Base-by-base conservation (phyloP, 2,888 invertebrate species). In the Drosophila histrio region DNA sequence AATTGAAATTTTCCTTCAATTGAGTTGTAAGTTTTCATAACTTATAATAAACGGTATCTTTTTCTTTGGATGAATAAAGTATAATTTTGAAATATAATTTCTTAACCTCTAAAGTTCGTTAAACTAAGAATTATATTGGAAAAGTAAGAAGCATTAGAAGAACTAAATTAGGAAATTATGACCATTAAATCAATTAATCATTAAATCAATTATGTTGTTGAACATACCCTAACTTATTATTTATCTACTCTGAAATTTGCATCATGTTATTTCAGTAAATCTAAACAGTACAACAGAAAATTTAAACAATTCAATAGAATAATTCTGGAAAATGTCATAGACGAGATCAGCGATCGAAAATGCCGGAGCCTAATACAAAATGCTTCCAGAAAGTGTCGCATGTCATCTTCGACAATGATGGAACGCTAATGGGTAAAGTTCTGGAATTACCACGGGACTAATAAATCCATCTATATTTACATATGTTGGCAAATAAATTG, bases 1-100 rank as follows among this genome's bases (percentile, higher is more conserved):
- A 24, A 1, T 96, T 80, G 94, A 92, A 89, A 97, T 96, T 44
- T 96, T 94, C 58, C 95, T 94, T 71, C 3, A 19, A 98, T 91
- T 0, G 95, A 94, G 11, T n/a, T 46, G 7, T 7, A 13, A 7
- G 0, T n/a, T 46, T 13, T 19, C n/a, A 46, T 21, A 17, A 28
- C 28, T 26, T 19, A 17, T 11, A 28, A 11, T 6, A 1, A 6
- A 44, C n/a, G n/a, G n/a, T n/a, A n/a, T n/a, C n/a, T n/a, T n/a
- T n/a, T n/a, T n/a, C n/a, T n/a, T n/a, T n/a, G n/a, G n/a, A n/a
- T n/a, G n/a, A n/a, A n/a, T n/a, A n/a, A n/a, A n/a, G n/a, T n/a
- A n/a, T n/a, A n/a, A n/a, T n/a, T n/a, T n/a, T n/a, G n/a, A n/a
- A n/a, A n/a, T n/a, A n/a, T n/a, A n/a, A n/a, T n/a, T n/a, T n/a